phyloP scores from a whole-genome alignment of 2,888 invertebrate genomes.

The Eremobia ochroleuca region DNA sequence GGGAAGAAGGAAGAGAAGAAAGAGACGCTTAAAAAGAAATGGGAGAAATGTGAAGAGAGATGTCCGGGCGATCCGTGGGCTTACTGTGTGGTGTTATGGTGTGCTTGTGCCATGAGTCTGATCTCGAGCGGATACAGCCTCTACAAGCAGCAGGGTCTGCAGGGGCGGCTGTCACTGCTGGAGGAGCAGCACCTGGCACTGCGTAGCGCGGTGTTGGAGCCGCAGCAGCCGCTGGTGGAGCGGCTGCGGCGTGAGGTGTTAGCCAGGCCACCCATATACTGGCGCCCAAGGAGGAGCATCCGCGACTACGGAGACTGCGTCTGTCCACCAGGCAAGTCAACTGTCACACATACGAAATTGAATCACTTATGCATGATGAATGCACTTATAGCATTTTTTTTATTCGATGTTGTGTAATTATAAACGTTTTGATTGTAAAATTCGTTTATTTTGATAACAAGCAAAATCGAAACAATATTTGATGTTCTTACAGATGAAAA shows the following conservation, averaged over 20 bases:
- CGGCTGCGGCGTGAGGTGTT: slow-evolving; percentile 90
- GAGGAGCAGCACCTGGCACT: slow-evolving; percentile 91
- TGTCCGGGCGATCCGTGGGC: slow-evolving; percentile 86
- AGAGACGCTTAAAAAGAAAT: slow-evolving; percentile 77
- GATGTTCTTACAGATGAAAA: background rate
- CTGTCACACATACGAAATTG: background rate
- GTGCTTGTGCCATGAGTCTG: slow-evolving; percentile 92
- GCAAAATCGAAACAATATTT: background rate
- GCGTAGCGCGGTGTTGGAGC: slow-evolving; percentile 89
- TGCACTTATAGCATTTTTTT: background rate
- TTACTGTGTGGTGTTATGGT: slow-evolving; percentile 91
- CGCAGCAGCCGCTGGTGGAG: slow-evolving; percentile 90
- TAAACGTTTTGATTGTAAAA: background rate
- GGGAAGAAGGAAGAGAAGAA: slow-evolving; percentile 78
- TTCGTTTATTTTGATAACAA: background rate
- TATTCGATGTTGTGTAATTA: background rate
- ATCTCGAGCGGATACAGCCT: slow-evolving; percentile 91
- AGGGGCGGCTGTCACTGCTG: slow-evolving; percentile 88
- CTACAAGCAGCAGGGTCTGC: slow-evolving; percentile 91
- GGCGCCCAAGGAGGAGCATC: slow-evolving; percentile 86
- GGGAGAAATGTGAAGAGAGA: slow-evolving; percentile 82
- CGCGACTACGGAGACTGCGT: slow-evolving; percentile 92
- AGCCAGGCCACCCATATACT: slow-evolving; percentile 79
- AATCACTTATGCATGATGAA: background rate
- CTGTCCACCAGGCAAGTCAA: slow-evolving; percentile 93